Conservation (phyloP, 2,888 invertebrate genomes). For the Sesia apiformis region DNA sequence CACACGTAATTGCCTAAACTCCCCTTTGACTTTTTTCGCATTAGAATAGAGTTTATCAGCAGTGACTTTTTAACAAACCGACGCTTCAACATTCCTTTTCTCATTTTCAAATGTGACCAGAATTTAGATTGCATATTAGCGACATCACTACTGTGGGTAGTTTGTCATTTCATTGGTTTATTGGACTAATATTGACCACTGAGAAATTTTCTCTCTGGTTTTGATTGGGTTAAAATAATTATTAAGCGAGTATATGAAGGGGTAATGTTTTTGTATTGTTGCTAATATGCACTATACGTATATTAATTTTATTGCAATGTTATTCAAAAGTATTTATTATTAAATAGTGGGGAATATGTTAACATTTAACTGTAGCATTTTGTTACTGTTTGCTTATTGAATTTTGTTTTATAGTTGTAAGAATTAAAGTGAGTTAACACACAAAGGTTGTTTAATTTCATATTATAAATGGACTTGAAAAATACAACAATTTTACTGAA, state of each 20-base stretch:
- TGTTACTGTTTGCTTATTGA: conserved; percentile 34
- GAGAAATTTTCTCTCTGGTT: too few relatives aligned
- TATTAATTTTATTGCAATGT: too few relatives aligned
- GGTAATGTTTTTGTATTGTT: too few relatives aligned
- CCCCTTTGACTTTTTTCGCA: background rate
- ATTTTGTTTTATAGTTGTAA: conserved; percentile 40
- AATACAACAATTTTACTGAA: too few relatives aligned
- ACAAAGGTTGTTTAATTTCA: conserved; percentile 5
- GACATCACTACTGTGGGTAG: background rate
- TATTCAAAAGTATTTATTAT: conserved; percentile 1
- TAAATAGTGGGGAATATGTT: conserved; percentile 6
- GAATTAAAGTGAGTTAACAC: conserved; percentile 21
- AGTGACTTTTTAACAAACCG: background rate
- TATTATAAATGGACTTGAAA: background rate
- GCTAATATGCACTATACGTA: too few relatives aligned
- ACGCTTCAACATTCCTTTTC: conserved; percentile 18
- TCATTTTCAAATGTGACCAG: conserved; percentile 15
- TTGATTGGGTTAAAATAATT: too few relatives aligned
- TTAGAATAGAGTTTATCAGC: background rate
- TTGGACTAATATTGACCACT: too few relatives aligned
- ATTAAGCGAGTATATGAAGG: too few relatives aligned
- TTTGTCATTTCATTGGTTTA: too few relatives aligned
- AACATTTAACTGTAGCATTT: conserved; percentile 43
- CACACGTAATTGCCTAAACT: background rate
- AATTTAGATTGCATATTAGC: too few relatives aligned